Base-by-base conservation (phyloP, 2,888 invertebrate species). In the Leptothorax acervorum region DNA sequence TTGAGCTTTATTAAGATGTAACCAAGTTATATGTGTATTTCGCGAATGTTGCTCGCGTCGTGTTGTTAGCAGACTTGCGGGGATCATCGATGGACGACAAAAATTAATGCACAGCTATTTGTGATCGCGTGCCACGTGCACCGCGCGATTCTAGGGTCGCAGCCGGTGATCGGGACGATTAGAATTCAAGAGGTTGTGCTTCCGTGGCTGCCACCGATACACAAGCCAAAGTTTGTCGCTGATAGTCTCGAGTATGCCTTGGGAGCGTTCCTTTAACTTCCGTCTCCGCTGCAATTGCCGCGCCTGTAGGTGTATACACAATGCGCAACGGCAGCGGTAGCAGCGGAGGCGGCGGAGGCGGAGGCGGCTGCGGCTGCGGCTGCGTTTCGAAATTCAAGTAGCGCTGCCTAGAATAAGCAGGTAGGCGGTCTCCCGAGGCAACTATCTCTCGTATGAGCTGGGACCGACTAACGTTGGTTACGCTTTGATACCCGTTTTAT, bases 151-250 rank as follows among this genome's bases (percentile, higher is more conserved):
- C 48, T 15, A 23, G 35, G 18, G 5, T 11, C 48, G 75, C 45
- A 57, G 55, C 48, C 55, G 66, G 66, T 63, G 78, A 70, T 83
- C 55, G 73, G 31, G 57, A 62, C 70, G 83, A 87, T 87, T 79
- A 86, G 84, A 83, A 86, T 87, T 82, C 86, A 81, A 62, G 45
- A 62, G 71, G 71, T 55, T 68, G 81, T 39, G 53, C 85, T 82
- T 65, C 45, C 62, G 71, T 28, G 48, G 62, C 31, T 68, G 71
- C 63, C 63, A 75, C 82, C 71, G 85, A 57, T 66, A 74, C 57
- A 74, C 63, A 15, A 23, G 62, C 55, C 51, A 79, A 82, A 84
- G 83, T 84, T 83, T 66, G 84, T 85, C 82, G 71, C 66, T 62
- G 85, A 85, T 85, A 75, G 74, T 68, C 75, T 18, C 15, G 68